Evolutionary conservation across 2,113 vertebrate genomes (phyloP).

Genomic region (Argyrosomus japonicus): DNA sequence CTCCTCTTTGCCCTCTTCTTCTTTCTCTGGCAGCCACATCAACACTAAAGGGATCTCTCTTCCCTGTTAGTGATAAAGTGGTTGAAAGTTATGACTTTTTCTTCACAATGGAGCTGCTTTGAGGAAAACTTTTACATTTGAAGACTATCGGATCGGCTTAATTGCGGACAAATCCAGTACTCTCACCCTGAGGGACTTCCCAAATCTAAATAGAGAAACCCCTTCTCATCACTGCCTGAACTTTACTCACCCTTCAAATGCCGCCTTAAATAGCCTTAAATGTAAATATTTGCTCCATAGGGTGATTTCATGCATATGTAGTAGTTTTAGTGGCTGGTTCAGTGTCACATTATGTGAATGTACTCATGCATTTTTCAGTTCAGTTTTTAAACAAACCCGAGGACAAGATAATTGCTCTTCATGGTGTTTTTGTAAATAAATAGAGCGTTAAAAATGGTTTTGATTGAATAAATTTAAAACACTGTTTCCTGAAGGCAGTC

Average conservation of each 20-base stretch:
- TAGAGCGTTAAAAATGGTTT: not conserved
- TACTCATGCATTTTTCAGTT: not conserved
- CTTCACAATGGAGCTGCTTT: slow-evolving; percentile 20
- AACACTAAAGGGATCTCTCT: not conserved
- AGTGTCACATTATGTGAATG: not conserved
- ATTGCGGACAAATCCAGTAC: slow-evolving; percentile 32
- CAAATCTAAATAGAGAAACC: not conserved
- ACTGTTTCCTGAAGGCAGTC: slow-evolving; percentile 21
- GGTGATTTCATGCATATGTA: slow-evolving; percentile 43
- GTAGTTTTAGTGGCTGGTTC: not conserved
- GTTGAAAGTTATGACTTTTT: not conserved
- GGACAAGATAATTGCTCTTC: not conserved
- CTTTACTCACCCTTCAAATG: slow-evolving; percentile 16
- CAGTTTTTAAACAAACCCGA: not conserved
- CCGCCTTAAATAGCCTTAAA: slow-evolving; percentile 8
- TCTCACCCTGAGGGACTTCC: not conserved
- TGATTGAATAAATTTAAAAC: not conserved
- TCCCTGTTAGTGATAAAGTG: slow-evolving; percentile 4
- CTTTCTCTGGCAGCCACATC: not conserved
- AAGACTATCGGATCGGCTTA: slow-evolving; percentile 25
- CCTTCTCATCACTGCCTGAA: not conserved
- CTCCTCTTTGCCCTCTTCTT: slow-evolving; percentile 18
- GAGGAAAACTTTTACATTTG: slow-evolving; percentile 17
- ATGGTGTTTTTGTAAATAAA: not conserved
- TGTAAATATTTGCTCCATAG: slow-evolving; percentile 21